These are phyloP conservation scores for Peromyscus nudipes DNA, from an alignment of 2,797 vertebrate species.

Conservation along the genomic window DNA sequence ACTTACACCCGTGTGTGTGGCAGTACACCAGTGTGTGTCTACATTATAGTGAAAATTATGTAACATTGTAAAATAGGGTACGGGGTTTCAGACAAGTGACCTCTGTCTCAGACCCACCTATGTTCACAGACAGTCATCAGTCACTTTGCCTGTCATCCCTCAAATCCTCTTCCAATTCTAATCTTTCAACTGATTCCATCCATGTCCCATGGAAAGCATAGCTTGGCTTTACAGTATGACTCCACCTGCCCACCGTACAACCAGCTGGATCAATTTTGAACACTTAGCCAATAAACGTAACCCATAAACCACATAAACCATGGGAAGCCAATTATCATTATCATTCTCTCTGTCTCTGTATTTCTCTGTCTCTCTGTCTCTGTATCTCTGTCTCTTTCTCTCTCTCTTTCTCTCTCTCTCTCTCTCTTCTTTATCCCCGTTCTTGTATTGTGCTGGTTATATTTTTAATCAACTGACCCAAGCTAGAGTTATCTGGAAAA, in stretches of 20 bases:
- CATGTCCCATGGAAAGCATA: background rate
- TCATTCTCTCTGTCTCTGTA: background rate
- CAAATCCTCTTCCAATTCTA: background rate
- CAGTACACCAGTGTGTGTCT: background rate
- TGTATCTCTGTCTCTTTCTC: background rate
- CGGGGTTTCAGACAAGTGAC: background rate
- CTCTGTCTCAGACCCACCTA: background rate
- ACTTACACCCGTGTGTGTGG: background rate
- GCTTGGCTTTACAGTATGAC: background rate
- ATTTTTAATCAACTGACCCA: background rate
- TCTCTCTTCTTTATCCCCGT: too few relatives aligned
- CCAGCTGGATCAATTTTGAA: background rate
- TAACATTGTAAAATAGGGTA: background rate
- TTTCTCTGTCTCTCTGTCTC: background rate
- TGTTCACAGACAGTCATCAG: background rate
- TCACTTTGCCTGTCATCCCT: background rate
- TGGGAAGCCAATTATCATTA: background rate
- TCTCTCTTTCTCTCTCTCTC: background rate
- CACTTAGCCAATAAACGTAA: background rate
- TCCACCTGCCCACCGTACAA: background rate
- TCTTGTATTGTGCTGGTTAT: background rate
- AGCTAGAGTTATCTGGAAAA: background rate
- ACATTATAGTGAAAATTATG: background rate
- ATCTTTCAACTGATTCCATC: slow-evolving; percentile 28
- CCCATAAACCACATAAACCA: background rate